Base-by-base conservation (phyloP, 2,797 vertebrate species). In the Syndactyla subalaris region DNA sequence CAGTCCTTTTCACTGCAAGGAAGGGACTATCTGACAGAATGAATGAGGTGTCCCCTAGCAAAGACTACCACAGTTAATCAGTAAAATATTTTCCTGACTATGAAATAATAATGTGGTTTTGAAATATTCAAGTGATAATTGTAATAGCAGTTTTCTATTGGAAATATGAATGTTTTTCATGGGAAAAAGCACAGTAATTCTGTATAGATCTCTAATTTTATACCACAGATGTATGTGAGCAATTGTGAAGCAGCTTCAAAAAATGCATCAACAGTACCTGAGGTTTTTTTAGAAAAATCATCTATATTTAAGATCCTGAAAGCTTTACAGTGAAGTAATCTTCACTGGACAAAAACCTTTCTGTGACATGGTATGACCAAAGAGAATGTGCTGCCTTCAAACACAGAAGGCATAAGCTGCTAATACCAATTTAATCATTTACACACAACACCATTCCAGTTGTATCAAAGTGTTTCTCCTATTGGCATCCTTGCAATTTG, bases 51-150 rank as follows among this genome's bases (percentile, higher is more conserved):
- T 96, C 94, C 91, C 77, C 74, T 82, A 92, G 92, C 32, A 38
- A 96, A 91, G 76, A 80, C 58, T 85, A 96, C 97, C 96, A 96
- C 96, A 97, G 54, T 97, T 96, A 98, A 96, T 98, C 97, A 97
- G 81, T 51, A 71, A 92, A 97, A 97, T 97, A 96, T 62, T 97
- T 98, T 96, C 95, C 96, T 91, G 61, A 70, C 68, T 96, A 78
- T 92, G 93, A 95, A 90, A 97, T 83, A 94, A 62, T 65, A 85
- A 38, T 90, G 96, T 95, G 95, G 97, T 95, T 97, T 97, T 74
- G 66, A 79, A 96, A 93, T 81, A 46, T 89, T 49, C 75, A 79
- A 30, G 43, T 85, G 89, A 96, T 93, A 95, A 81, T 79, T 63
- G 72, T n/a, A 89, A 78, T 68, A 94, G 57, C 22, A 63, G 57